Conservation (phyloP, 2,888 invertebrate species). For the Clusia tigrina region DNA sequence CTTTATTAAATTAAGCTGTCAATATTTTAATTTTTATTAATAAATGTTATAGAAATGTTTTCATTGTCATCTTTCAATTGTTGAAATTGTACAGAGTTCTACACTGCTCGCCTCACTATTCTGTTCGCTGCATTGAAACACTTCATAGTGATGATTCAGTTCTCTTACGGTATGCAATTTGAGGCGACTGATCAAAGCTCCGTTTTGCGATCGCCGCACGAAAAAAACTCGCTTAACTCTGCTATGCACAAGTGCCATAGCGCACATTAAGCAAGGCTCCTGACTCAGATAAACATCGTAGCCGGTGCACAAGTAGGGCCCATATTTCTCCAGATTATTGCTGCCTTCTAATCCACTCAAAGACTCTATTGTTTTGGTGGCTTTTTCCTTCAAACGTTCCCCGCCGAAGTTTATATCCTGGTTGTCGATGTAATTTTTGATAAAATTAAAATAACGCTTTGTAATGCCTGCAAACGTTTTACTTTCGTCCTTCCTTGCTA, state of each 20-base stretch:
- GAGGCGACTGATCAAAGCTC: constrained; percentile 76
- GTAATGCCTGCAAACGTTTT: constrained; percentile 62
- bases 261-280: constrained; percentile 95
- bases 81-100: too few species aligned
- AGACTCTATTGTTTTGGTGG: constrained; percentile 11
- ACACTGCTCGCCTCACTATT: too few species aligned
- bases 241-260: constrained; percentile 95
- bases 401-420: constrained; percentile 68
- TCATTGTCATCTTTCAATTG: too few species aligned
- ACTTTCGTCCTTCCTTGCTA: background rate
- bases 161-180: constrained; percentile 80
- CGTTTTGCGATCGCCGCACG: constrained; percentile 68
- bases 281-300: constrained; percentile 82
- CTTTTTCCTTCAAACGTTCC: constrained; percentile 34
- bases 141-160: constrained; percentile 92
- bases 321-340: constrained; percentile 63
- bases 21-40: too few species aligned
- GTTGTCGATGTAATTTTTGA: too few species aligned
- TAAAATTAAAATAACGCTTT: constrained; percentile 56
- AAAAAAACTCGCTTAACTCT: constrained; percentile 85
- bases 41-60: too few species aligned
- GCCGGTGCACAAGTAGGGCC: constrained; percentile 86
- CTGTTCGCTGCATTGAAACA: constrained; percentile 72
- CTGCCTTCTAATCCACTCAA: constrained; percentile 15
- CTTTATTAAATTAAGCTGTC: too few species aligned